A percentile compares a stretch with the other conserved stretches of the same genome.
Conservation (phyloP, 2,888 invertebrate genomes). For the Seira musarum region DNA sequence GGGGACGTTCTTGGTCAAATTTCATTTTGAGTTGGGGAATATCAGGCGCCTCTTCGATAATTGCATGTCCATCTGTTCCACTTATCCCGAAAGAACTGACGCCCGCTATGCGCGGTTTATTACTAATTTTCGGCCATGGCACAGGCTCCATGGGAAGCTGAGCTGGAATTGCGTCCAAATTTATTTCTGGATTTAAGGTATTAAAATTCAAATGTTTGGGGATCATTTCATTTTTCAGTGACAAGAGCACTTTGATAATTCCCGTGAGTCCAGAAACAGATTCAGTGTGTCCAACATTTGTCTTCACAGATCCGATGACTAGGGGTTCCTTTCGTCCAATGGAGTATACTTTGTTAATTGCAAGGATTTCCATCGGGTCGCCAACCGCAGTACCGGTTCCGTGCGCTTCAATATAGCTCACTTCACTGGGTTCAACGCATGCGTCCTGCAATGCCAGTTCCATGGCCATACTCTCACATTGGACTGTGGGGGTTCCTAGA, state of each 20-base stretch:
- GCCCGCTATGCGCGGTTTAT: conserved; percentile 28
- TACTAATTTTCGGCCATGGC: conserved; percentile 23
- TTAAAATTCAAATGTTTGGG: conserved; percentile 55
- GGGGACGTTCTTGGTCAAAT: conserved; percentile 28
- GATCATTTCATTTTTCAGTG: conserved; percentile 53
- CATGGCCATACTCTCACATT: conserved; percentile 54
- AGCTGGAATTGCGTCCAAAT: conserved; percentile 57
- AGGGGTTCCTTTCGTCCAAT: conserved; percentile 24
- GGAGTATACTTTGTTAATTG: conserved; percentile 46
- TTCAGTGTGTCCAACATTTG: conserved; percentile 61
- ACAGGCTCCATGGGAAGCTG: conserved; percentile 46
- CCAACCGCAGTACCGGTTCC: conserved; percentile 54
- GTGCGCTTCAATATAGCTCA: conserved; percentile 46
- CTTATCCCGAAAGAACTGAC: conserved; percentile 47
- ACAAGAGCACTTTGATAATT: conserved; percentile 58
- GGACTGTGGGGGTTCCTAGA: conserved; percentile 69
- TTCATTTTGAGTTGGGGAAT: background rate
- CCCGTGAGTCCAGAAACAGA: conserved; percentile 52
- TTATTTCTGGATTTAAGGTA: conserved; percentile 55
- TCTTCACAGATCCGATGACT: conserved; percentile 55
- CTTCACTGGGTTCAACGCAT: conserved; percentile 38
- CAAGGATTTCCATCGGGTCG: conserved; percentile 56
- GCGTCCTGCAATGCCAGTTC: conserved; percentile 48
- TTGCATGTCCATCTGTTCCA: conserved; percentile 42
- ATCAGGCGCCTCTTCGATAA: conserved; percentile 37